phyloP scores from a whole-genome alignment of 2,113 vertebrate genomes.

The crab-eating macaque (Macaca fascicularis) region DNA sequence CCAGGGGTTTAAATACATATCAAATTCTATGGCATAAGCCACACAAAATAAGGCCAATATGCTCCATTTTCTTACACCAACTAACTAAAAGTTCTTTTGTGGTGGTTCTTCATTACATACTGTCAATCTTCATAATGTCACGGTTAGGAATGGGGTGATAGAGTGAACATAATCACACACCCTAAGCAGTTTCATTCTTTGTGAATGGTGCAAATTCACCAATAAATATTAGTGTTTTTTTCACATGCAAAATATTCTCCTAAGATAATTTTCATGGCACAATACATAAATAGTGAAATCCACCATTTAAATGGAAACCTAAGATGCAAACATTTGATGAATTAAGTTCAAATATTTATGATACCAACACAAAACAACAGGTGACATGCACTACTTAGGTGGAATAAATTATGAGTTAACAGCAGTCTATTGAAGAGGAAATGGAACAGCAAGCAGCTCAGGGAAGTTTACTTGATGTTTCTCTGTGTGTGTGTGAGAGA shows the following conservation, averaged over 20 bases:
- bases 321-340: background rate
- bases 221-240: background rate
- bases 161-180: background rate
- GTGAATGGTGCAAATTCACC: background rate
- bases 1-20: background rate
- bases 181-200: background rate
- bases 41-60: background rate
- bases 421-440: background rate
- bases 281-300: background rate
- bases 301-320: background rate
- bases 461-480: background rate
- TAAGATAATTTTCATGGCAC: background rate
- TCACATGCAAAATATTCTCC: background rate
- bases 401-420: background rate
- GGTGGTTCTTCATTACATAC: background rate
- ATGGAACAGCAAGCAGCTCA: background rate
- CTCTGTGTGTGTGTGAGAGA: background rate
- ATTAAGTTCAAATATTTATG: background rate
- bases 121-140: background rate
- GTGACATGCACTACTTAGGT: background rate
- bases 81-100: background rate
- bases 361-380: background rate
- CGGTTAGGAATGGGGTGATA: accelerated
- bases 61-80: background rate
- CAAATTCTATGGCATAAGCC: background rate